A percentile compares a stretch with the other conserved stretches of the same genome.
Evolutionary conservation across 2,113 vertebrate species (phyloP).

Genomic region (Noturus placidus): DNA sequence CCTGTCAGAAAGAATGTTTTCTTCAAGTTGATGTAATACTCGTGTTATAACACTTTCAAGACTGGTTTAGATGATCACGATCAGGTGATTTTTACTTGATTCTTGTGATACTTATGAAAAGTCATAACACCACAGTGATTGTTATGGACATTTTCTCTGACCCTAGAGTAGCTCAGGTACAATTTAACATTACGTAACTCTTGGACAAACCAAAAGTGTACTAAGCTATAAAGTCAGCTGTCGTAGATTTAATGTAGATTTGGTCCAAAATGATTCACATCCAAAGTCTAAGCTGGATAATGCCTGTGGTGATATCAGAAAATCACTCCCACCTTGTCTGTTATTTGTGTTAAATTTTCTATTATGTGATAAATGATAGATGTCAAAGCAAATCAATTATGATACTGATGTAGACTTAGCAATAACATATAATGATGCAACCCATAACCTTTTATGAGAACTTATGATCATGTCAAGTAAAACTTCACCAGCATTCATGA

Average conservation of each 20-base stretch:
- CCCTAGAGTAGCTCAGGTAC: too few species aligned
- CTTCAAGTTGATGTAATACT: background rate
- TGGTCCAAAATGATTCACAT: background rate
- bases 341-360: background rate
- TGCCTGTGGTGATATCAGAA: background rate
- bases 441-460: background rate
- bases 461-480: background rate
- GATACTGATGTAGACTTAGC: background rate
- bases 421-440: background rate
- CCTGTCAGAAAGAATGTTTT: background rate
- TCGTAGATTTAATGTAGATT: too few species aligned
- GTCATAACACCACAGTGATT: too few species aligned
- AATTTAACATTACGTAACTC: too few species aligned
- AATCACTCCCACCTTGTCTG: background rate
- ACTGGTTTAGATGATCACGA: background rate
- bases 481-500: background rate
- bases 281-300: background rate
- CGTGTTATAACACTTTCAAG: background rate
- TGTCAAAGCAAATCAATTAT: background rate
- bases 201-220: too few species aligned
- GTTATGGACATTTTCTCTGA: too few species aligned
- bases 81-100: background rate
- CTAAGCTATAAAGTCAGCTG: too few species aligned
- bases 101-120: background rate
- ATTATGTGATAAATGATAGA: background rate